Evolutionary conservation across 2,797 vertebrate species (phyloP).

Genomic region (Betta splendens): DNA sequence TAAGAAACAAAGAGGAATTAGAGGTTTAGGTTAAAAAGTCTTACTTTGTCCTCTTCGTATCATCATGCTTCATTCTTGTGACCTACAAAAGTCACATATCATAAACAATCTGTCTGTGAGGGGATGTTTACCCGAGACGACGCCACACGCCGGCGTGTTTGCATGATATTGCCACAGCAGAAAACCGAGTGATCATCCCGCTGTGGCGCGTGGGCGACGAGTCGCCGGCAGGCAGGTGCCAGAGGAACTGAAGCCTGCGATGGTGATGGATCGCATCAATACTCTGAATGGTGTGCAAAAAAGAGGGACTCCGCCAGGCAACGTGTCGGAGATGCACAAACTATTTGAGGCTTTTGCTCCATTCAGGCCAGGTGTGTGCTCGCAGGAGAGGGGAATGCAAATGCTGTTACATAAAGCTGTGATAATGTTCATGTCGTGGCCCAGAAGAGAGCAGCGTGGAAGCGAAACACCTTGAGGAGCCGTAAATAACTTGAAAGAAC

Average conservation of each 20-base stretch:
- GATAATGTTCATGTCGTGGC: conserved; percentile 21
- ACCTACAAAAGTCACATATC: conserved; percentile 34
- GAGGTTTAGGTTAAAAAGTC: conserved; percentile 2
- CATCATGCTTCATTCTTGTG: conserved; percentile 9
- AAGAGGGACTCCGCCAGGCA: conserved; percentile 37
- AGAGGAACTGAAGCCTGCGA: conserved; percentile 47
- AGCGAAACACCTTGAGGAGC: conserved; percentile 21
- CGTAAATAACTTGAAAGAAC: conserved; percentile 34
- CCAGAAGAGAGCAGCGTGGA: conserved; percentile 20
- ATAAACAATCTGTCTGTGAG: conserved; percentile 41
- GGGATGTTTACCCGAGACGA: conserved; percentile 48
- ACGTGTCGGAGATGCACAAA: conserved; percentile 52
- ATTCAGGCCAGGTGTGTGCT: conserved; percentile 34
- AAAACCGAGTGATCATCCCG: conserved; percentile 51
- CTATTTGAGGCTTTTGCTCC: conserved; percentile 43
- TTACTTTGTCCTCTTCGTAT: background rate
- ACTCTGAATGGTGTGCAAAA: conserved; percentile 54
- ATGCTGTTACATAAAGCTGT: conserved; percentile 34
- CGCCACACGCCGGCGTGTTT: conserved; percentile 43
- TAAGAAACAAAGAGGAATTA: conserved; percentile 8
- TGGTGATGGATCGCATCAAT: conserved; percentile 60
- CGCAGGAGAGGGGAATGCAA: conserved; percentile 21
- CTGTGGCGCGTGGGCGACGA: conserved; percentile 53
- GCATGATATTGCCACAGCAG: conserved; percentile 14
- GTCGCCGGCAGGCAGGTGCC: conserved; percentile 55